These are phyloP conservation scores for Pocota personata DNA, from an alignment of 2,888 invertebrate species.

Conservation along the genomic window DNA sequence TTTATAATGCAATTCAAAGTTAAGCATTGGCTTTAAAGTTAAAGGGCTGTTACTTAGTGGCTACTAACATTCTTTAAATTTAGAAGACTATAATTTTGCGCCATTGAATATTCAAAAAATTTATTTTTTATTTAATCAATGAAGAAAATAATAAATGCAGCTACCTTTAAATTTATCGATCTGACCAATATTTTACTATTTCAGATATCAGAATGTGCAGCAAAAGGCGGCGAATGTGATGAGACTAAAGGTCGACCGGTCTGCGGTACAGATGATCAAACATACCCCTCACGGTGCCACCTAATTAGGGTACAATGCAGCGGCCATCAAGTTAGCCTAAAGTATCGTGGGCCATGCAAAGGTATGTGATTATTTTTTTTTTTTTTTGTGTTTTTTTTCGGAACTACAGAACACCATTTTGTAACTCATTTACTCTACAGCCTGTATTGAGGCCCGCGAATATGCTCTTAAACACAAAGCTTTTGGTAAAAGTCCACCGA, in stretches of 20 bases:
- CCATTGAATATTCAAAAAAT: too few species aligned
- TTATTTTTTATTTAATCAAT: too few species aligned
- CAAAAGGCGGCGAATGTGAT: conserved; percentile 82
- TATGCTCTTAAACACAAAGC: conserved; percentile 83
- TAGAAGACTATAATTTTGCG: too few species aligned
- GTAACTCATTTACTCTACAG: conserved; percentile 76
- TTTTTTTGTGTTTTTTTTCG: too few species aligned
- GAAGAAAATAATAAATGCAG: too few species aligned
- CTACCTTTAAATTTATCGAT: not conserved
- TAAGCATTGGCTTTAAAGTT: too few species aligned
- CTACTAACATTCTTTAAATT: too few species aligned
- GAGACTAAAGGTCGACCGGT: conserved; percentile 82
- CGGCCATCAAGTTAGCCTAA: conserved; percentile 88
- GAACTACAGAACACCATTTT: not conserved
- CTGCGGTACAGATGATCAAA: conserved; percentile 87
- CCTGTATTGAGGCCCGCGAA: conserved; percentile 83
- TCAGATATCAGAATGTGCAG: conserved; percentile 82
- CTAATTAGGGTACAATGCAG: conserved; percentile 90
- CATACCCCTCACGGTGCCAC: conserved; percentile 92
- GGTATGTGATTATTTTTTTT: conserved; percentile 83
- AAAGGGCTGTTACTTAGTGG: too few species aligned
- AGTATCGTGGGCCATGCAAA: conserved; percentile 89
- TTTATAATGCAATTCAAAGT: too few species aligned
- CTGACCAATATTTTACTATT: not conserved
- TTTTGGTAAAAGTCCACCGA: conserved; percentile 83